Conservation (phyloP, 2,113 vertebrate species). For the Coptodon bakossiorum region DNA sequence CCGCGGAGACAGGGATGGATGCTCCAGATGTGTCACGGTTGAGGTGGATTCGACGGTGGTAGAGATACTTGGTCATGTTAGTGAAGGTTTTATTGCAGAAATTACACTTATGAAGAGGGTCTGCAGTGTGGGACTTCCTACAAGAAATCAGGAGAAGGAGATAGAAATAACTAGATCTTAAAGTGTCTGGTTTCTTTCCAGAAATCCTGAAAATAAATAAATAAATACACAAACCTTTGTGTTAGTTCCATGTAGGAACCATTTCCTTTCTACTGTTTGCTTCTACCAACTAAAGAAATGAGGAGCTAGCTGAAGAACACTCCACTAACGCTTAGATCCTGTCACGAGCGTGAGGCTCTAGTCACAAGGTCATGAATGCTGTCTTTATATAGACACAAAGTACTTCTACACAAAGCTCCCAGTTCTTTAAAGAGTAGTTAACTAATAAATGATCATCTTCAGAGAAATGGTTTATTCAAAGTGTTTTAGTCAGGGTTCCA, state of each 20-base stretch:
- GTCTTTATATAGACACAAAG: background rate
- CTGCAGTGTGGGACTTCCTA: constrained; percentile 81
- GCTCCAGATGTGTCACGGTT: constrained; percentile 48
- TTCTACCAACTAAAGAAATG: background rate
- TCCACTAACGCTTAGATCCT: background rate
- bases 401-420: background rate
- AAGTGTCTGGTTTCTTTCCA: background rate
- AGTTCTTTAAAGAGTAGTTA: background rate
- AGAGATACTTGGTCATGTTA: constrained; percentile 93
- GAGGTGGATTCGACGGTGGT: constrained; percentile 83
- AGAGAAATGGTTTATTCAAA: background rate
- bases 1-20: background rate
- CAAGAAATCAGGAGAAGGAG: background rate
- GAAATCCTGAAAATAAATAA: background rate
- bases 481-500: background rate
- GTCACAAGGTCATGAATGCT: background rate
- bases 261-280: background rate
- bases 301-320: background rate
- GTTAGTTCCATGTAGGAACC: background rate
- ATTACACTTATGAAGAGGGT: constrained; percentile 84
- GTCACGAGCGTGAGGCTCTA: background rate
- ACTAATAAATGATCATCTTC: background rate
- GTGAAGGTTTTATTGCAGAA: constrained; percentile 86
- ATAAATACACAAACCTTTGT: background rate
- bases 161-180: background rate